Evolutionary conservation across 1,140 invertebrate genomes (phyloP).

Genomic region (Scaptomyza graminum): DNA sequence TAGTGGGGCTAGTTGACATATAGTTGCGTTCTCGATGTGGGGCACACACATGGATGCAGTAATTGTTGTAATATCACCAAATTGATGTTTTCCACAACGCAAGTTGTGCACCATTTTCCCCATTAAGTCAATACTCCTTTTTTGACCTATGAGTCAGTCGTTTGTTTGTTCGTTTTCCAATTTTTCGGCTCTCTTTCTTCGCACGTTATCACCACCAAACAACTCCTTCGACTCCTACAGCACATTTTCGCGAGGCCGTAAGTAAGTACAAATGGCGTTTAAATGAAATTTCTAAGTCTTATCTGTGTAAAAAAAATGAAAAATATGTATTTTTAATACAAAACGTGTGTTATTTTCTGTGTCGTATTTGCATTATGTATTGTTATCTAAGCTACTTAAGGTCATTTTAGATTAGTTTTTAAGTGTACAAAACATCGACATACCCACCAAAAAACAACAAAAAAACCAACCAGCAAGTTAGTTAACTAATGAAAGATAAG

Average conservation of each 20-base stretch:
- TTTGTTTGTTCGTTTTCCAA: conserved; percentile 14
- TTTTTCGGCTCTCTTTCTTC: conserved; percentile 40
- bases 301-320: conserved; percentile 49
- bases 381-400: conserved; percentile 61
- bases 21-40: conserved; percentile 2
- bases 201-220: conserved; percentile 48
- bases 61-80: background rate
- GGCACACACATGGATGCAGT: background rate
- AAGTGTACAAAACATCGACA: conserved; percentile 50
- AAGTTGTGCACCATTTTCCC: conserved; percentile 21
- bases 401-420: conserved; percentile 46
- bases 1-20: background rate
- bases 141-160: conserved; percentile 31
- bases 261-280: conserved; percentile 84
- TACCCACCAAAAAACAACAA: conserved; percentile 8
- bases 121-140: background rate
- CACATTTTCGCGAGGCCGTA: conserved; percentile 73
- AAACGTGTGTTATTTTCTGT: conserved; percentile 59
- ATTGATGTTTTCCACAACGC: conserved; percentile 27
- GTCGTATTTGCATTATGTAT: conserved; percentile 53
- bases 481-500: conserved; percentile 10
- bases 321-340: conserved; percentile 7
- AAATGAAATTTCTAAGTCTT: conserved; percentile 83
- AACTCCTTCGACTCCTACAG: conserved; percentile 60
- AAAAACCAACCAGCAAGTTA: conserved; percentile 28